phyloP scores from a whole-genome alignment of 2,888 invertebrate genomes.

The Epinotia ramella region DNA sequence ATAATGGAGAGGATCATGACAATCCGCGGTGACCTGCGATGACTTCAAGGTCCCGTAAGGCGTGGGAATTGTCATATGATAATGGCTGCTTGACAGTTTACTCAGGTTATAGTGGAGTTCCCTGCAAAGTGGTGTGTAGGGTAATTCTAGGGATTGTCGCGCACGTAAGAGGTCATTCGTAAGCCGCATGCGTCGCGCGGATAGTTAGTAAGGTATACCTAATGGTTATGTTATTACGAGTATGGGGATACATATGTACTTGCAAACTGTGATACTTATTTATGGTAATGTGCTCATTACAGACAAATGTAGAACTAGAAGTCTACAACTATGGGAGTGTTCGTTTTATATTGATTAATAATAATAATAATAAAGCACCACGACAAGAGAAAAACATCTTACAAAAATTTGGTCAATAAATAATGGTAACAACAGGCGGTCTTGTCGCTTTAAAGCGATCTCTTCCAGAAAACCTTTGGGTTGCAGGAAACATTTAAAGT shows the following conservation, averaged over 20 bases:
- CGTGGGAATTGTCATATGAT: slow-evolving; percentile 45
- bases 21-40: slow-evolving; percentile 42
- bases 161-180: slow-evolving; percentile 19
- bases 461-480: no score
- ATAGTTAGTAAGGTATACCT: background rate
- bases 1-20: slow-evolving; percentile 45
- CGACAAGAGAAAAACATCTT: no score
- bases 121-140: slow-evolving; percentile 27
- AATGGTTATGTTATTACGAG: slow-evolving; percentile 7
- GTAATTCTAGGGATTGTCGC: slow-evolving; percentile 32
- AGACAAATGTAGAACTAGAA: background rate
- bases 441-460: no score
- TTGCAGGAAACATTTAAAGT: no score
- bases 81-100: slow-evolving; percentile 33
- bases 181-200: slow-evolving; percentile 7
- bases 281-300: background rate
- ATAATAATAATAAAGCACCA: no score
- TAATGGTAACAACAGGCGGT: no score
- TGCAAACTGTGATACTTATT: background rate
- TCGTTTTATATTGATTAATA: no score
- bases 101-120: slow-evolving; percentile 22
- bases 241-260: background rate
- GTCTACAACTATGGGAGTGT: no score
- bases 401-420: no score
- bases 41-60: slow-evolving; percentile 43